Evolutionary conservation across 2,797 vertebrate species (phyloP).

Genomic region (Channa striata): DNA sequence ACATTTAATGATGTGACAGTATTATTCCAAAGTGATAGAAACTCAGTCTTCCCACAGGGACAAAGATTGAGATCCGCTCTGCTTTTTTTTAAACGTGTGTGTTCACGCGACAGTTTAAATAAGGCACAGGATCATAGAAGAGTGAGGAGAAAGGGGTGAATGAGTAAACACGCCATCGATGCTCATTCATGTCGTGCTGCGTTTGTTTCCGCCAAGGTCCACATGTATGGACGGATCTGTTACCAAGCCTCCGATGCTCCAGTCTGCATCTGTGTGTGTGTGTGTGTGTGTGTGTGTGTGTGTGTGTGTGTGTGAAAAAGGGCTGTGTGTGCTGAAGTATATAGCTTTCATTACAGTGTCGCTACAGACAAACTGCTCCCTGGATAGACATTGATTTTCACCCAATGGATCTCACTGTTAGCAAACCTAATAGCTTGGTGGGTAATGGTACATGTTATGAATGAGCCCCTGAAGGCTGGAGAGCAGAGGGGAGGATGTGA

Average conservation of each 20-base stretch:
- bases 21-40: too few relatives aligned
- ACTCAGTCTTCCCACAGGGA: slow-evolving; percentile 1
- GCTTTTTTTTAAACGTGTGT: neutral
- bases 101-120: neutral
- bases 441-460: slow-evolving; percentile 82
- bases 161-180: slow-evolving; percentile 13
- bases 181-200: slow-evolving; percentile 15
- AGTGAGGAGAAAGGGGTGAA: slow-evolving; percentile 6
- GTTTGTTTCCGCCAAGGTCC: slow-evolving; percentile 41
- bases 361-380: slow-evolving; percentile 81
- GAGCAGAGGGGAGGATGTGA: slow-evolving; percentile 19
- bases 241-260: slow-evolving; percentile 23
- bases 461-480: slow-evolving; percentile 68
- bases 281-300: slow-evolving; percentile 27
- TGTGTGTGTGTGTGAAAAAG: slow-evolving; percentile 2
- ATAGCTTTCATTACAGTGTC: slow-evolving; percentile 76
- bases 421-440: slow-evolving; percentile 81
- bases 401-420: slow-evolving; percentile 84
- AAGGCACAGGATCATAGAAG: slow-evolving; percentile 1
- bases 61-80: too few relatives aligned
- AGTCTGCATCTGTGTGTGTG: slow-evolving; percentile 20
- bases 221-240: slow-evolving; percentile 48
- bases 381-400: slow-evolving; percentile 82
- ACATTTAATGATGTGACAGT: too few relatives aligned
- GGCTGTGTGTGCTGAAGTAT: slow-evolving; percentile 60